Evolutionary conservation across 92 coral and sea anemone genomes (phyloP), one percentile per base, ranked within the genome.

Genomic region (Heteractis magnifica): DNA sequence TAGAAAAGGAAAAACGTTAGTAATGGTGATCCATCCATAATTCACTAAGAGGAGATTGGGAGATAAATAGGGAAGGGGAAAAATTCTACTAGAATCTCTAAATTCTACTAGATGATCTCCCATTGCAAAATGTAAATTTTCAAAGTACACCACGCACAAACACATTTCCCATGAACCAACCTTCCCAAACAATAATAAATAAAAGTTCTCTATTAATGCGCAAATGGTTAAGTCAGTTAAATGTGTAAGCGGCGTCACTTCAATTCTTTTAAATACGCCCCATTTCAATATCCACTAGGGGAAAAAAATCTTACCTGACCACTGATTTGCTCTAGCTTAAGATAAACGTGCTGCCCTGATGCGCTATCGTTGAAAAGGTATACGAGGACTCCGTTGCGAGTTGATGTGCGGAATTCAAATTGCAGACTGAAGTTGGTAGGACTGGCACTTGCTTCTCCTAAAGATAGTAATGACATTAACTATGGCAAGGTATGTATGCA

Each of bases 371-470:
- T 86, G 0, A 10, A 23, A 10, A 87, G 60, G 59, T 83, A 49
- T 49, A 90, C 79, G 34, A 90, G 41, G 5, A 84, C 5, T 34
- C 93, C 93, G 51, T 90, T 84, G 56, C 93, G 88, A 21, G 93
- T 56, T 41, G 90, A 87, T 48, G 93, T 90, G 6, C 93, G 88
- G 82, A 87, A 90, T 19, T 89, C 84, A 68, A 90, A 56, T 77
- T 87, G 82, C 16, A 90, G 20, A 21, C 76, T 80, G 56, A 87
- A 80, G 21, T 81, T 71, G n/a, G 56, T 84, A 13, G 49, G 78
- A 55, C 70, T 83, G 15, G 78, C 51, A 21, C 51, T 18, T 6
- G 34, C 19, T 51, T 83, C 58, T 8, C 51, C 86, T 83, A 51
- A 19, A 55, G 11, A 55, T 13, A 55, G 44, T 34, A 34, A 34